phyloP scores from a whole-genome alignment of 2,888 invertebrate species.

The Aleiodes leptofemur region DNA sequence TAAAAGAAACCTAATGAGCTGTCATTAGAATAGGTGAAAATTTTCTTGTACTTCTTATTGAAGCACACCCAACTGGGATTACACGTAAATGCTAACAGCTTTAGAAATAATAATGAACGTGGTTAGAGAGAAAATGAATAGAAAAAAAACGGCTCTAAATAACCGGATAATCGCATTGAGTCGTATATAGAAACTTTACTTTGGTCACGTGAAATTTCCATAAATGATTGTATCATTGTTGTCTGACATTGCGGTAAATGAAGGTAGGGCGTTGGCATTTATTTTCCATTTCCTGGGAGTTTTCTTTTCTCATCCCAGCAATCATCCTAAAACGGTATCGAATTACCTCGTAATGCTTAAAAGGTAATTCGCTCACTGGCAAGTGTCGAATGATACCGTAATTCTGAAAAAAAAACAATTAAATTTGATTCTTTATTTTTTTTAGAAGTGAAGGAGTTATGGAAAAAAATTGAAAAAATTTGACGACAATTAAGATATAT shows the following conservation, averaged over 20 bases:
- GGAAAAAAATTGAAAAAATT: too few species aligned
- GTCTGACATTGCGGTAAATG: slow-evolving; percentile 19
- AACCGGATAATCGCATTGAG: slow-evolving; percentile 2
- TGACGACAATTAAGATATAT: too few species aligned
- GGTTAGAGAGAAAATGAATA: too few species aligned
- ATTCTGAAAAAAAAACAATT: too few species aligned
- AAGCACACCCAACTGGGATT: slow-evolving; percentile 14
- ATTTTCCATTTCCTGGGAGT: slow-evolving; percentile 22
- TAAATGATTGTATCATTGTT: slow-evolving; percentile 25
- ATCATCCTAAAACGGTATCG: slow-evolving; percentile 15
- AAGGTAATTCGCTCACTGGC: too few species aligned
- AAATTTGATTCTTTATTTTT: too few species aligned
- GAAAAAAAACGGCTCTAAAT: background rate
- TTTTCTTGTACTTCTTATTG: slow-evolving; percentile 53
- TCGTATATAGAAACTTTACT: slow-evolving; percentile 2
- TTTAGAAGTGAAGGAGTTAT: too few species aligned
- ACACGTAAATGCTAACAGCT: background rate
- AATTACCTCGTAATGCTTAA: background rate
- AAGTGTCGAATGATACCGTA: too few species aligned
- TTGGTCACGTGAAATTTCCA: slow-evolving; percentile 5
- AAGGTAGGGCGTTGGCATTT: slow-evolving; percentile 21
- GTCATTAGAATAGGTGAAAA: slow-evolving; percentile 66
- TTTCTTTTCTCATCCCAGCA: slow-evolving; percentile 18
- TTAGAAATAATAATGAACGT: slow-evolving; percentile 14
- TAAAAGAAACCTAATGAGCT: slow-evolving; percentile 71